Conservation (phyloP, 2,113 vertebrate genomes). For the Esox niger region DNA sequence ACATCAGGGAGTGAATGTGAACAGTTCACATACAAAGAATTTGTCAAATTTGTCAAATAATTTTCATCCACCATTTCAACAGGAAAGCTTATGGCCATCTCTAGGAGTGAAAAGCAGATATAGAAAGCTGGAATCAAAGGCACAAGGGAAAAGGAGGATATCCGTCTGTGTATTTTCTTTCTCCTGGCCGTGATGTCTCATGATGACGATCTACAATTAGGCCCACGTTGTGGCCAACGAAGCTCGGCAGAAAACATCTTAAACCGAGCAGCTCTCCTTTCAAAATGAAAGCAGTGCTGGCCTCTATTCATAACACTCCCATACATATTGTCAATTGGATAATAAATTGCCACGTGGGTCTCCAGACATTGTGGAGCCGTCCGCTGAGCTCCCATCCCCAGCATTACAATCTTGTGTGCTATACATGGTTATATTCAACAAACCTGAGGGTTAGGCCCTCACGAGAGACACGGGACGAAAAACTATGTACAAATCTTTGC, state of each 20-base stretch:
- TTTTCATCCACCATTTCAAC: too few species aligned
- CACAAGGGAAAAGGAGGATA: neutral
- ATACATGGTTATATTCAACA: neutral
- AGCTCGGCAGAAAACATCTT: too few species aligned
- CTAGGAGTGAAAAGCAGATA: neutral
- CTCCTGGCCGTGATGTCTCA: too few species aligned
- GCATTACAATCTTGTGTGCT: neutral
- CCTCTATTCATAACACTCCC: neutral
- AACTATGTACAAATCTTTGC: too few species aligned
- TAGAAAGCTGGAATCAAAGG: neutral
- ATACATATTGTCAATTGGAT: neutral
- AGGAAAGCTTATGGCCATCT: too few species aligned
- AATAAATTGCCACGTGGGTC: neutral
- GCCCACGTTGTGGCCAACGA: conserved; percentile 19
- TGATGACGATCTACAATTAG: conserved; percentile 37
- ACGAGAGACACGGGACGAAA: too few species aligned
- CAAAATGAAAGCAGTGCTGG: neutral
- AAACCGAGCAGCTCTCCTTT: conserved; percentile 10
- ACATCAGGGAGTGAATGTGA: too few species aligned
- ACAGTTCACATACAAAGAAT: too few species aligned
- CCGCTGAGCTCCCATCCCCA: neutral
- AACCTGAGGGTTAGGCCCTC: neutral
- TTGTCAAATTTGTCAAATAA: too few species aligned
- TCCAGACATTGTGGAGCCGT: neutral
- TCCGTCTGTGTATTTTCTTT: conserved; percentile 17